Base-by-base conservation (phyloP, 2,888 invertebrate species). In the Helleia helle region DNA sequence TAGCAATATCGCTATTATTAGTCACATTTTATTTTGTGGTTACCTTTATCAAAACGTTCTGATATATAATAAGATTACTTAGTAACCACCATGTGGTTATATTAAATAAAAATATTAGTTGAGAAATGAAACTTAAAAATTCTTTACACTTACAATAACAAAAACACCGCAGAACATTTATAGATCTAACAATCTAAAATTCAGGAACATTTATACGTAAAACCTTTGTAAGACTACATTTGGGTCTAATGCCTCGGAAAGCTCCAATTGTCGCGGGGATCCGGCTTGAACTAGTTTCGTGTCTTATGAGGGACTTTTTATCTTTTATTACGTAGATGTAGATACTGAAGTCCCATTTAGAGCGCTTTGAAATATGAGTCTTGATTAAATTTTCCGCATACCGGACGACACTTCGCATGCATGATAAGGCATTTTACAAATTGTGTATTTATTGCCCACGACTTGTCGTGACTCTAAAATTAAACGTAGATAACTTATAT, bases 251-350 rank as follows among this genome's bases (percentile, higher is more conserved):
- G 26, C 11, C 36, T 38, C 30, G 36, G 29, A 24, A 41, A 30
- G 40, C 40, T 40, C 22, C 40, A 36, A 34, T 37, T 38, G 38
- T 37, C 43, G 34, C 37, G 15, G 17, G 26, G 37, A 34, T 43
- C 43, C 43, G 43, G 39, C 43, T 38, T 43, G 43, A 31, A 31
- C 43, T 40, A 43, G 26, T 40, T 43, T 38, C 40, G 29, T 27
- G 38, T 43, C 29, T 40, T 31, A 22, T 31, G 31, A 26, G 14
- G 6, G 37, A 27, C 15, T 27, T 38, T 38, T 38, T 38, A 38
- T 38, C 37, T 38, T 38, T 38, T 38, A 17, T 9, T 11, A 15
- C 25, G 26, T 26, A 15, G 26, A 37, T 26, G 14, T 26, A 25
- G 37, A 7, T 9, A 12, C 26, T 27, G 37, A 27, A 27, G 27